phyloP scores from a whole-genome alignment of 1,140 invertebrate species.

The Drosophila arizonae region DNA sequence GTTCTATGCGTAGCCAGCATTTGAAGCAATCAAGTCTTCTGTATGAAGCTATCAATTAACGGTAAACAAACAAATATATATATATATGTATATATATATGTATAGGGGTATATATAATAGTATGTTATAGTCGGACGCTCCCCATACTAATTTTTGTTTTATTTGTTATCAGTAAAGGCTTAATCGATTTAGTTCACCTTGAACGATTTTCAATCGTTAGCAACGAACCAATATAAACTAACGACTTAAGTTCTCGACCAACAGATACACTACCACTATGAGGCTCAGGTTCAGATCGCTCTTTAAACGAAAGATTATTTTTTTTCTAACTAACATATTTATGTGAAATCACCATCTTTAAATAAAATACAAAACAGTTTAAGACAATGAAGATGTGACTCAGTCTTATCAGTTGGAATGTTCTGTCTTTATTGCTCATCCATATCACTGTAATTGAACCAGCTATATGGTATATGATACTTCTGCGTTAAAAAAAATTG shows the following conservation, averaged over 20 bases:
- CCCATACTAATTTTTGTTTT: neutral
- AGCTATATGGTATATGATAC: too few species aligned
- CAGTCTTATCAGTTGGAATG: neutral
- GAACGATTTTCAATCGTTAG: slow-evolving; percentile 1
- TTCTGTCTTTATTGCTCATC: neutral
- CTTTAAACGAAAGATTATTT: too few species aligned
- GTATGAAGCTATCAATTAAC: too few species aligned
- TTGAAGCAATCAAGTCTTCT: too few species aligned
- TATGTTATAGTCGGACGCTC: neutral
- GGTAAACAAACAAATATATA: too few species aligned
- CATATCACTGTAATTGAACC: neutral
- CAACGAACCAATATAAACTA: neutral
- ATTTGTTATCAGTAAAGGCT: slow-evolving; percentile 7
- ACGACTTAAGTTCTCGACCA: neutral
- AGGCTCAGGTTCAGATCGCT: neutral
- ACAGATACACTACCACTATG: neutral
- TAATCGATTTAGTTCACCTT: slow-evolving; percentile 9
- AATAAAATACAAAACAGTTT: neutral
- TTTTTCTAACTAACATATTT: neutral
- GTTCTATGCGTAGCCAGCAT: neutral
- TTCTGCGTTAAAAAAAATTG: too few species aligned
- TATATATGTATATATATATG: too few species aligned
- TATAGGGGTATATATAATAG: too few species aligned
- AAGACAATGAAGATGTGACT: neutral
- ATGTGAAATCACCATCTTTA: neutral